Conservation (phyloP, 2,113 vertebrate species). For the Lota lota region DNA sequence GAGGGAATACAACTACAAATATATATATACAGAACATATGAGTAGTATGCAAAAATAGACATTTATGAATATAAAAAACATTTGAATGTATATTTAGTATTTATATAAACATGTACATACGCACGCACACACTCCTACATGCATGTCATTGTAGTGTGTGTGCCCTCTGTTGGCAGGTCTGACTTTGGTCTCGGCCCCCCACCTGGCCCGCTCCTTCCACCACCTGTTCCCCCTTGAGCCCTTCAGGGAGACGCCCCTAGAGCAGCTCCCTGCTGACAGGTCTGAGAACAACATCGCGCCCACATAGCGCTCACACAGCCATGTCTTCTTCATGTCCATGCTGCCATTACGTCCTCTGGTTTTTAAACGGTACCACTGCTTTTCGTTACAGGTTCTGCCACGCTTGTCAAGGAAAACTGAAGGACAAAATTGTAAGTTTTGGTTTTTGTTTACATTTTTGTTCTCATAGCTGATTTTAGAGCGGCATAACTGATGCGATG, state of each 20-base stretch:
- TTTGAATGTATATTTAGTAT: background rate
- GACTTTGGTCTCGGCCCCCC: conserved; percentile 94
- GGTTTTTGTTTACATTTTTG: background rate
- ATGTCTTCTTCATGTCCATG: background rate
- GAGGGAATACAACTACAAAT: background rate
- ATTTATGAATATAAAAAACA: background rate
- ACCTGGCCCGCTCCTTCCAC: conserved; percentile 93
- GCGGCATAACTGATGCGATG: background rate
- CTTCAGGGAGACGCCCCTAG: conserved; percentile 79
- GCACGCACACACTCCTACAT: no score
- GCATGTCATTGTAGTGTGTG: no score
- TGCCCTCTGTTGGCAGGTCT: conserved; percentile 73
- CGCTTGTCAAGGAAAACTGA: conserved; percentile 86
- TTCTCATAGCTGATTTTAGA: background rate
- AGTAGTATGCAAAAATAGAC: no score
- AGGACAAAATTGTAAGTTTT: conserved; percentile 88
- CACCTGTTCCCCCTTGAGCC: conserved; percentile 93
- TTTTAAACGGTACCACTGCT: background rate
- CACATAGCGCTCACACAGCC: background rate
- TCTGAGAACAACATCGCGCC: conserved; percentile 43
- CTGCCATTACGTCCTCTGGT: background rate
- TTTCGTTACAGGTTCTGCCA: conserved; percentile 84
- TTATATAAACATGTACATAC: no score
- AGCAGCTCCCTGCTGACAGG: conserved; percentile 79
- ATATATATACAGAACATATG: background rate